Percentiles rank a stretch among this genome's conserved stretches.
phyloP scores from a whole-genome alignment of 1,140 invertebrate species.

The Papilio polytes region DNA sequence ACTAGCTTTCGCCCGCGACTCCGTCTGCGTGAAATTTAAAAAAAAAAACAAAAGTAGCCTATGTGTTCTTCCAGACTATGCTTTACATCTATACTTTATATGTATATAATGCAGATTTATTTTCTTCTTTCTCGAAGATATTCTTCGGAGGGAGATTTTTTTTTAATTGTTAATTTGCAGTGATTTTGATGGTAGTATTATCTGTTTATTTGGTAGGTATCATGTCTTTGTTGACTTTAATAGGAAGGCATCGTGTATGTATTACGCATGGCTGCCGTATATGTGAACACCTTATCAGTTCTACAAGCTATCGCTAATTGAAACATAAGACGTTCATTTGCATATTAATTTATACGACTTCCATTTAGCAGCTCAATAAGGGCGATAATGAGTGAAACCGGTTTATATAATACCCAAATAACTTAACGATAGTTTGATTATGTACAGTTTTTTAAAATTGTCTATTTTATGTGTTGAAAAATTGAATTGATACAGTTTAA shows the following conservation, averaged over 20 bases:
- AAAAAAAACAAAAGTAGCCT: no score
- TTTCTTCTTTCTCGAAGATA: no score
- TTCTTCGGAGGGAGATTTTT: no score
- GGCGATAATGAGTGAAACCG: conserved; percentile 4
- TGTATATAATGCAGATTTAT: no score
- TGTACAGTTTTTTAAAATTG: no score
- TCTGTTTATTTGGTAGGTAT: not conserved
- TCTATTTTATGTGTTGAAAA: no score
- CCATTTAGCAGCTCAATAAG: conserved; percentile 5
- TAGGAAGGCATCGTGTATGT: not conserved
- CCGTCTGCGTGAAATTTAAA: no score
- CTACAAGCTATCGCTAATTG: conserved; percentile 10
- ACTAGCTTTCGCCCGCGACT: not conserved
- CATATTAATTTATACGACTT: conserved; percentile 15
- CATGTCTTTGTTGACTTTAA: not conserved
- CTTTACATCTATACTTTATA: no score
- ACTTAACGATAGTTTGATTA: not conserved
- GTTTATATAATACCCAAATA: conserved; percentile 19
- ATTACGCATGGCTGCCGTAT: not conserved
- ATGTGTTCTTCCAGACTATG: no score
- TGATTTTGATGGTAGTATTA: no score
- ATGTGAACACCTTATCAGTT: not conserved
- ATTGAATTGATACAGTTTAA: no score
- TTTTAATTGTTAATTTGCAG: no score
- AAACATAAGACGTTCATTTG: conserved; percentile 27